Evolutionary conservation across 1,140 invertebrate genomes (phyloP).

Genomic region (Calycopis cecrops): DNA sequence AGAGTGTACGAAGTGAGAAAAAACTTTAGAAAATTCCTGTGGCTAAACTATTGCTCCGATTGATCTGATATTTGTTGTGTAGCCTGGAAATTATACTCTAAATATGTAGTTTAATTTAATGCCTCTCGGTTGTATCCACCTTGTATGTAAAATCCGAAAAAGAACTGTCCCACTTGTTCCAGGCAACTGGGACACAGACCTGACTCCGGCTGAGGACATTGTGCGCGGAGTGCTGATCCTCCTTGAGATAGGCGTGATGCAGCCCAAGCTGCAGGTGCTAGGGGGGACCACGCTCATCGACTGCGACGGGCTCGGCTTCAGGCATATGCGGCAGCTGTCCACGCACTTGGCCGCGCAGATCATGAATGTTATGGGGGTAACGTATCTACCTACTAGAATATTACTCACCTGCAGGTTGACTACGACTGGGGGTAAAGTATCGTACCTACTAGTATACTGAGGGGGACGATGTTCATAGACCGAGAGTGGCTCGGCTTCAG

Average conservation of each 20-base stretch:
- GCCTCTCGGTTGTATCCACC: no score
- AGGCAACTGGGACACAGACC: slow-evolving; percentile 51
- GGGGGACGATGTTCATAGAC: background rate
- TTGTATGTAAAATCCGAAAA: no score
- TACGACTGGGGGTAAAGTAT: no score
- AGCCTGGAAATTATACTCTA: no score
- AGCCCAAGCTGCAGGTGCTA: slow-evolving; percentile 55
- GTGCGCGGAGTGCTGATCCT: slow-evolving; percentile 44
- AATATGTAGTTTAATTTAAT: no score
- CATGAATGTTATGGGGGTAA: slow-evolving; percentile 81
- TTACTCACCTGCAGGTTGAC: no score
- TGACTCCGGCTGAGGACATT: slow-evolving; percentile 40
- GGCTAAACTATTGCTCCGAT: no score
- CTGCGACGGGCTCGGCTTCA: slow-evolving; percentile 80
- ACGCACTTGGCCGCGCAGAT: slow-evolving; percentile 78
- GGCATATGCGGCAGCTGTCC: slow-evolving; percentile 82
- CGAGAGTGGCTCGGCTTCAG: background rate
- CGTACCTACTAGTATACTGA: background rate
- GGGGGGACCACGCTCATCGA: slow-evolving; percentile 80
- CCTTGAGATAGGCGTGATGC: slow-evolving; percentile 55
- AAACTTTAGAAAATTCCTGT: no score
- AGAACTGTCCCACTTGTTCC: slow-evolving; percentile 8
- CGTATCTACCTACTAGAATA: slow-evolving; percentile 33
- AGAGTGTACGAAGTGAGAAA: no score
- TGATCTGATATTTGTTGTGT: no score